Evolutionary conservation across 2,797 vertebrate species (phyloP).

Genomic region (Strix occidentalis): DNA sequence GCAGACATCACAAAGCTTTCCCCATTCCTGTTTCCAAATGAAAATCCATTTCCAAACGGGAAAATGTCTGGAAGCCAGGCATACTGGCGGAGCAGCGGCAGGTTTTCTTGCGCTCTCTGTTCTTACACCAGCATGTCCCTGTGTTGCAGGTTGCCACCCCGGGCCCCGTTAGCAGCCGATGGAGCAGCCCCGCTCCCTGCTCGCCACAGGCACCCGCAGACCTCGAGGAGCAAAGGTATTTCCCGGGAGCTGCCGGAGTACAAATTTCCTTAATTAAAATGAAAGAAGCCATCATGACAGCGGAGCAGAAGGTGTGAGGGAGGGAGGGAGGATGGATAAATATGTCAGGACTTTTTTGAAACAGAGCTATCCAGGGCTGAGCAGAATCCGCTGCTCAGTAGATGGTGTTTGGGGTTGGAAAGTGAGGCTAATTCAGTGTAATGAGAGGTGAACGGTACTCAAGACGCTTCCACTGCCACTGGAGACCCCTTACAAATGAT

Average conservation of each 20-base stretch:
- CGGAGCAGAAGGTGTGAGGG: background rate
- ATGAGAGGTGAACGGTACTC: conserved; percentile 75
- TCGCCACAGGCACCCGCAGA: background rate
- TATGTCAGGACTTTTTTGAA: conserved; percentile 36
- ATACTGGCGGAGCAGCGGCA: fast-evolving
- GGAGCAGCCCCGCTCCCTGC: background rate
- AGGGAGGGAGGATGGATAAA: conserved; percentile 11
- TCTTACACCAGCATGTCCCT: background rate
- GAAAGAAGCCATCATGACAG: background rate
- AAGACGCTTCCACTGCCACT: conserved; percentile 73
- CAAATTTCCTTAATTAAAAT: conserved; percentile 52
- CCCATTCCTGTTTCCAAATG: fast-evolving
- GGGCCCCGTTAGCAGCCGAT: background rate
- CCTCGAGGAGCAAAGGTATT: conserved; percentile 4
- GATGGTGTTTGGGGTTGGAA: conserved; percentile 65
- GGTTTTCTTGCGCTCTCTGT: background rate
- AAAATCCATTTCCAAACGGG: background rate
- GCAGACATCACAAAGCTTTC: background rate
- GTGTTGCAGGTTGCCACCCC: background rate
- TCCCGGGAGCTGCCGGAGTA: background rate
- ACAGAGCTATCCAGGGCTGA: conserved; percentile 19
- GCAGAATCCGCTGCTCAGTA: conserved; percentile 47
- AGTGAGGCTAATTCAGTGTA: conserved; percentile 71
- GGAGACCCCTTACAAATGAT: conserved; percentile 85
- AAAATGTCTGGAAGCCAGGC: background rate